Evolutionary conservation across 2,797 vertebrate species (phyloP).

Genomic region (Cygnus olor): DNA sequence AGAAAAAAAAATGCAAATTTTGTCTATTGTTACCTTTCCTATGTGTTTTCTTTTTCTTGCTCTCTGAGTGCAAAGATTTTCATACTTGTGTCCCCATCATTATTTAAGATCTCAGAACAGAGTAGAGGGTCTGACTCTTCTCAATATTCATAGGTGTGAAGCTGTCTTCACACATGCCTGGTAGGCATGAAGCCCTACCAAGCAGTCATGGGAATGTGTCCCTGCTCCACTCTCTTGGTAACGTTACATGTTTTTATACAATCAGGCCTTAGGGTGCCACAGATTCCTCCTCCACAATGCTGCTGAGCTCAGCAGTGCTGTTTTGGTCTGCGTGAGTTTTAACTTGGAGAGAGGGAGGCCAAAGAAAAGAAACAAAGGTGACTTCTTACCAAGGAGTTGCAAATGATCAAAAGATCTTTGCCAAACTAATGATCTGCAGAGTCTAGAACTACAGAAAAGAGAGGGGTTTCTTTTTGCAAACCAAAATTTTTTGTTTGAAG

Average conservation of each 20-base stretch:
- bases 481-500: slow-evolving; percentile 26
- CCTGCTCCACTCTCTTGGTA: background rate
- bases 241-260: slow-evolving; percentile 36
- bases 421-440: slow-evolving; percentile 30
- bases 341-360: background rate
- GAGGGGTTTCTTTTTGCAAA: slow-evolving; percentile 3
- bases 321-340: slow-evolving; percentile 36
- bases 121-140: background rate
- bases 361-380: slow-evolving; percentile 9
- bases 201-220: slow-evolving; percentile 15
- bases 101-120: slow-evolving; percentile 31
- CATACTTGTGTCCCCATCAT: slow-evolving; percentile 20
- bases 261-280: slow-evolving; percentile 31
- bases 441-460: slow-evolving; percentile 14
- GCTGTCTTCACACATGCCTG: background rate
- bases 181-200: background rate
- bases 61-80: slow-evolving; percentile 39
- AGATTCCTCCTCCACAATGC: background rate
- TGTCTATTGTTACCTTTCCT: slow-evolving; percentile 13
- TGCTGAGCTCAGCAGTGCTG: slow-evolving; percentile 35
- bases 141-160: slow-evolving; percentile 4
- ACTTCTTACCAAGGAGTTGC: slow-evolving; percentile 10
- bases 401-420: slow-evolving; percentile 47
- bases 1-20: slow-evolving; percentile 38
- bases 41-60: slow-evolving; percentile 30